A percentile compares a stretch with the other conserved stretches of the same genome.
Evolutionary conservation across 92 coral and sea anemone species (phyloP).

Genomic region (Nematostella vectensis): DNA sequence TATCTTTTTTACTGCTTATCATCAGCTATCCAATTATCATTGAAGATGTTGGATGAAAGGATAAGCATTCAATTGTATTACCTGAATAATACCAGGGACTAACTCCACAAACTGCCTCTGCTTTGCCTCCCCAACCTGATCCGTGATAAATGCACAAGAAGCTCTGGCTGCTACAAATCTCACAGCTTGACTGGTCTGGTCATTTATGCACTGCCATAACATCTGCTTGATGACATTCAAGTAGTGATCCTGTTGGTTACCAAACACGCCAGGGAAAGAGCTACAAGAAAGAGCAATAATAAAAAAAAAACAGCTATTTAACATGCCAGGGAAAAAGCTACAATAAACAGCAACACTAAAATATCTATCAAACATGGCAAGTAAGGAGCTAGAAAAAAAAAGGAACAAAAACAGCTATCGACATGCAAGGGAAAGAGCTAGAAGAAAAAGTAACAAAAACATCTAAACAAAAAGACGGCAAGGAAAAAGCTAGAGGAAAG

Average conservation of each 20-base stretch:
- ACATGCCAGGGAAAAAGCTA: not conserved
- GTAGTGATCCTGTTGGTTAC: conserved; percentile 97
- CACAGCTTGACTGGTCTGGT: conserved; percentile 81
- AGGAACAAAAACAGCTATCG: no score
- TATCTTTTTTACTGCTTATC: no score
- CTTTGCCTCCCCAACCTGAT: conserved; percentile 80
- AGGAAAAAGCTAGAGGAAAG: no score
- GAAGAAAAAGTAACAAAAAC: no score
- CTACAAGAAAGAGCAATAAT: conserved; percentile 17
- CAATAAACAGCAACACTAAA: not conserved
- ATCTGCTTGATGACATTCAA: conserved; percentile 91
- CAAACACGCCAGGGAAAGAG: conserved; percentile 97
- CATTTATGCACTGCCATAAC: conserved; percentile 93
- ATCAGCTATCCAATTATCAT: no score
- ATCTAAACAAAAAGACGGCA: no score
- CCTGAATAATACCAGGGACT: conserved; percentile 93
- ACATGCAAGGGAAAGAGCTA: no score
- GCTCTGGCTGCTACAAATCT: conserved; percentile 97
- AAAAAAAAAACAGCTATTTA: not conserved
- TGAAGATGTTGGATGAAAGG: no score
- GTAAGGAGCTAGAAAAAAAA: no score
- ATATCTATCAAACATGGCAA: not conserved
- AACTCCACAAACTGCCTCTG: conserved; percentile 87
- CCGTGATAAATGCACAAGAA: conserved; percentile 86
- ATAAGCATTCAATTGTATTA: no score